Percentiles rank a stretch among this genome's conserved stretches.
phyloP scores from a whole-genome alignment of 2,113 vertebrate genomes.

The Orthonyx spaldingii region DNA sequence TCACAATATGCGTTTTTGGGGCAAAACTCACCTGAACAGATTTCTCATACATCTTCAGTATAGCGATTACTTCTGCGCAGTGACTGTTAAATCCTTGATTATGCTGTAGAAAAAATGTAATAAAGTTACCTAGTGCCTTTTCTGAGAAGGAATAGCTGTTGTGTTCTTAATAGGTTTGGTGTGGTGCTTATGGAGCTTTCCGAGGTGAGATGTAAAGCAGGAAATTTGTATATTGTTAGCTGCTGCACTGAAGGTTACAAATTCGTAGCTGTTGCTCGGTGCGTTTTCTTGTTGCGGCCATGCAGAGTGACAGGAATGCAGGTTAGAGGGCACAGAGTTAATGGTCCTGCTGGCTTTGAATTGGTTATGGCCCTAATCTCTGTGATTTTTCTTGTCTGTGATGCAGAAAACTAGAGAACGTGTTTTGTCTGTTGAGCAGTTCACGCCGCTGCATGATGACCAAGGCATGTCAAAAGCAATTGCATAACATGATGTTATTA shows the following conservation, averaged over 20 bases:
- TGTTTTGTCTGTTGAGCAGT: background rate
- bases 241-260: background rate
- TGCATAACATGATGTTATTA: background rate
- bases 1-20: background rate
- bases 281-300: accelerated
- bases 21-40: background rate
- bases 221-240: background rate
- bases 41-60: background rate
- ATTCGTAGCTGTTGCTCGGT: background rate
- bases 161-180: background rate
- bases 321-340: background rate
- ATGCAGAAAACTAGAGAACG: background rate
- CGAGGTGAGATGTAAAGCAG: background rate
- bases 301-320: background rate
- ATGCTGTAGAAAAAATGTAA: background rate
- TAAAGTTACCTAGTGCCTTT: background rate
- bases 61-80: background rate
- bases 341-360: background rate
- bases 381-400: background rate
- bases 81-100: constrained; percentile 21
- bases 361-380: background rate
- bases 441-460: background rate
- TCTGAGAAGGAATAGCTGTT: background rate
- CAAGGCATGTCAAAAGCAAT: background rate
- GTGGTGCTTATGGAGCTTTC: background rate